Evolutionary conservation across 1,140 invertebrate species (phyloP), one percentile per base, ranked within the genome.

Genomic region (Tribolium castaneum): DNA sequence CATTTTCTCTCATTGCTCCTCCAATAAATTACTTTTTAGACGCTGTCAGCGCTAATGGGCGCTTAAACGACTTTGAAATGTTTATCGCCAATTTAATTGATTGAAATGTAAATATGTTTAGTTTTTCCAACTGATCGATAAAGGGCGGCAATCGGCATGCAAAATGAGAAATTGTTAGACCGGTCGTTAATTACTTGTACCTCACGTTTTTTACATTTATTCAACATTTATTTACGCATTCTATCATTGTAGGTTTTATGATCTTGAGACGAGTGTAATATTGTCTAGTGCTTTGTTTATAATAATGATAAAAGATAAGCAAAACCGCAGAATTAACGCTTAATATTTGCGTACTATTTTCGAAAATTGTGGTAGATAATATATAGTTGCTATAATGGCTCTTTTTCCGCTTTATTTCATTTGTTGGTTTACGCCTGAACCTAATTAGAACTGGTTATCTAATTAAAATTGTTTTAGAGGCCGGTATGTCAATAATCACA

Each of bases 91-190:
- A 19, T n/a, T 66, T 66, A 66, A 66, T 66, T 35, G 30, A 34
- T 66, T 25, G 59, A 35, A 66, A 66, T 25, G 59, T 39, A 66
- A 66, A 66, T 30, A 35, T 66, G 59, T 35, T 25, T 25, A 10
- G 10, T 59, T 22, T 22, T n/a, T n/a, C 35, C n/a, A 45, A 45
- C 9, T 45, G 7, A 45, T n/a, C 2, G 6, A n/a, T 10, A 6
- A 45, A n/a, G 0, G 7, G 9, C 39, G 39, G n/a, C 7, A 45
- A 45, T 45, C 39, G n/a, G 39, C 9, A 45, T 9, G 7, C 7
- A 45, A 45, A 39, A 3, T 7, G 35, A 7, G 35, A 39, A 39
- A 45, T 45, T 45, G 7, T 45, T 30, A 30, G 4, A 6, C 25
- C 25, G 3, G 1, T 30, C 25, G 6, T 30, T n/a, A 45, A 45